These are phyloP conservation scores for Rhopalosiphum padi DNA, from an alignment of 1,140 invertebrate genomes.

Conservation along the genomic window DNA sequence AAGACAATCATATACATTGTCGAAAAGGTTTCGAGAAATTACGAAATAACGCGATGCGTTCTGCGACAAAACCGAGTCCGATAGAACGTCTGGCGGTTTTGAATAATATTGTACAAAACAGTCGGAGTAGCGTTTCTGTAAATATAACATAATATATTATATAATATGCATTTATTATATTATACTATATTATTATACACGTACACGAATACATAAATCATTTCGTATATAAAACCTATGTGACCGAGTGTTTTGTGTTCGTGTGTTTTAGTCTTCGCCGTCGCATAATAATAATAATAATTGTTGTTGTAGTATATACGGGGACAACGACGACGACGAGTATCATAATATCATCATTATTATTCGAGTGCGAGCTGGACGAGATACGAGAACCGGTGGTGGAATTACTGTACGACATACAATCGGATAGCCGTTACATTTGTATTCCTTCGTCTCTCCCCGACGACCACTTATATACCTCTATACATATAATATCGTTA, in stretches of 20 bases:
- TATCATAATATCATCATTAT: constrained; percentile 16
- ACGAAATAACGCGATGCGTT: neutral
- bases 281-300: neutral
- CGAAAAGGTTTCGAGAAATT: constrained; percentile 3
- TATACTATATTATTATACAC: neutral
- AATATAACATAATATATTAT: neutral
- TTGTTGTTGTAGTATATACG: neutral
- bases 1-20: neutral
- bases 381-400: neutral
- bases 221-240: neutral
- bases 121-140: neutral
- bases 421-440: constrained; percentile 39
- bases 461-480: constrained; percentile 39
- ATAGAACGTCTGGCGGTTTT: neutral
- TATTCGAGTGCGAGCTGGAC: neutral
- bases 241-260: neutral
- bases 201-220: neutral
- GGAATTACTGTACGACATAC: neutral
- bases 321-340: neutral
- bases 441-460: constrained; percentile 27
- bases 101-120: neutral
- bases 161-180: neutral
- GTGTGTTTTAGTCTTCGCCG: neutral
- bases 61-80: neutral
- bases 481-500: neutral